phyloP scores from a whole-genome alignment of 2,797 vertebrate genomes.

The Bothrops alternatus region DNA sequence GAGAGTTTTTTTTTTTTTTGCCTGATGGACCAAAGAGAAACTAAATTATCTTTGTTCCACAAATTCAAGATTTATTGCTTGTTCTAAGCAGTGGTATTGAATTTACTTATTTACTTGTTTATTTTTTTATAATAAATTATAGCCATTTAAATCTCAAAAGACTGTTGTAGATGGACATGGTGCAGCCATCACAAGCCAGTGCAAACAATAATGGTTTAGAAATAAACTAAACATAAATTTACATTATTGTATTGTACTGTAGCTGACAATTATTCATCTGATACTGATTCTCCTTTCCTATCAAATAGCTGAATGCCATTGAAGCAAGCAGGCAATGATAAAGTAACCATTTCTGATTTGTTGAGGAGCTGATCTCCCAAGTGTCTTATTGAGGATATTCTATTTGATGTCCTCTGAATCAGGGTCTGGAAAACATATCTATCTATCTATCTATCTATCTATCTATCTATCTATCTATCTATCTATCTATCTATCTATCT shows the following conservation, averaged over 20 bases:
- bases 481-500: no score
- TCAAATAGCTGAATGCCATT: neutral
- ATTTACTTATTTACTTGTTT: neutral
- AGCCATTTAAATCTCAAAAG: neutral
- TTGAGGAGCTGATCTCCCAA: neutral
- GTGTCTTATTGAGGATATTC: neutral
- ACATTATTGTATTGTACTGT: neutral
- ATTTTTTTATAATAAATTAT: neutral
- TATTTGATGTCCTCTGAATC: neutral
- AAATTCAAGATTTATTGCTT: constrained; percentile 28
- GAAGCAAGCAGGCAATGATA: neutral
- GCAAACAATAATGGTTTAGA: neutral
- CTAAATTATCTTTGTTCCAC: constrained; percentile 18
- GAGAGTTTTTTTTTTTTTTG: neutral
- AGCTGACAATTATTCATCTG: neutral
- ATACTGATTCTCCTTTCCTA: neutral
- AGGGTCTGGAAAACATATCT: neutral
- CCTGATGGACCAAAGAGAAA: neutral
- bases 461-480: no score
- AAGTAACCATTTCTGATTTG: neutral
- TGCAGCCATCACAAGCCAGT: neutral
- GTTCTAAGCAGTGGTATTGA: neutral
- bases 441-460: no score
- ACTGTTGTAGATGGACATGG: neutral
- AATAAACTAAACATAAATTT: neutral